Conservation (phyloP, 2,113 vertebrate species). For the Dromiciops gliroides region DNA sequence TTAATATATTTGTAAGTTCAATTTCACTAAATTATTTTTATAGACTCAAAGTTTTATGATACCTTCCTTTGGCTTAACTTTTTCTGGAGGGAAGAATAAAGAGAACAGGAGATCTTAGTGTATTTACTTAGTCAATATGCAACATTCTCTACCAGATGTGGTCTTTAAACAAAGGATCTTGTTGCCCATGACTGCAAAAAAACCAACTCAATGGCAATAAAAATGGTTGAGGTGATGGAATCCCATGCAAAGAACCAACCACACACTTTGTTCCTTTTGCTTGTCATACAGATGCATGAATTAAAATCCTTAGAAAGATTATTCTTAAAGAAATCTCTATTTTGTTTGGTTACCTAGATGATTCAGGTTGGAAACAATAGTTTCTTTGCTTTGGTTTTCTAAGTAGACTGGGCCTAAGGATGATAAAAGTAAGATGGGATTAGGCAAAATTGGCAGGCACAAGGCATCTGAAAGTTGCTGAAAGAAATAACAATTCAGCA, state of each 20-base stretch:
- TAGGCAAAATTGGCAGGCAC: background rate
- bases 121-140: background rate
- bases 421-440: background rate
- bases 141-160: background rate
- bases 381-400: background rate
- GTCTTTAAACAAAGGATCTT: slow-evolving; percentile 21
- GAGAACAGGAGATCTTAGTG: background rate
- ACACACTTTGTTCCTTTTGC: background rate
- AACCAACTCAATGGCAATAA: slow-evolving; percentile 22
- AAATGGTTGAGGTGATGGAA: background rate
- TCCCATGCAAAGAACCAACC: background rate
- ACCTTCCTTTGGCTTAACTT: background rate
- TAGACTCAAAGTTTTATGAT: background rate
- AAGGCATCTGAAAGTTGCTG: background rate
- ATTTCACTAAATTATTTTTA: background rate
- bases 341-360: background rate
- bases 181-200: slow-evolving; percentile 15
- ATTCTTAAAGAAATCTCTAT: slow-evolving; percentile 24
- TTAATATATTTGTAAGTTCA: background rate
- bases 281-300: slow-evolving; percentile 6
- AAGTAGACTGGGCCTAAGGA: slow-evolving; percentile 1
- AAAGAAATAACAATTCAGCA: fast-evolving
- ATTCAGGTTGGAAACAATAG: slow-evolving; percentile 19
- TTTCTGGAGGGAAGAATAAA: slow-evolving; percentile 3
- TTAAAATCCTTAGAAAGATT: slow-evolving; percentile 39